Base-by-base conservation (phyloP, 2,888 invertebrate species). In the Neocrepidodera transversa region DNA sequence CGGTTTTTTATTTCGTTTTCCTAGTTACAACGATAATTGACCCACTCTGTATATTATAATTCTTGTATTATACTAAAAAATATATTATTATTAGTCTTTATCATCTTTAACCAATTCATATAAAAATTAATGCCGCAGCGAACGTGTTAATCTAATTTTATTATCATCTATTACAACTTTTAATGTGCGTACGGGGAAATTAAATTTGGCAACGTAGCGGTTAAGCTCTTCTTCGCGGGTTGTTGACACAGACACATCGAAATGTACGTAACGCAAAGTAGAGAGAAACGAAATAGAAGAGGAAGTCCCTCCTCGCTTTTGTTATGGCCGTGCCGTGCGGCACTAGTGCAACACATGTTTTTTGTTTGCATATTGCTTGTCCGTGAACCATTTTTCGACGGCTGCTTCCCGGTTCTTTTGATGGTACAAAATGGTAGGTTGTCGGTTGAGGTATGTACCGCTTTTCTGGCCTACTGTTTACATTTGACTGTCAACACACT, bases 211-310 rank as follows among this genome's bases (percentile, higher is more conserved):
- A n/a, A n/a, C n/a, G n/a, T n/a, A n/a, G n/a, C n/a, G n/a, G n/a
- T n/a, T n/a, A n/a, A n/a, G n/a, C n/a, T 53, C 53, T 49, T 49
- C 49, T 60, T 62, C 50, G 54, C 63, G 51, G 62, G 67, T 65
- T 65, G 65, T 69, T 68, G 69, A 69, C 69, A 68, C 66, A 67
- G 57, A 64, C 64, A 35, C 58, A 62, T 66, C 61, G 66, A 66
- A 64, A 63, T 64, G 49, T 54, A 58, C 59, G 42, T 36, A 56
- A 20, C 42, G 11, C 42, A 11, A 14, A 20, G 38, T 23, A 14
- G 6, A 14, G 18, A 48, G 48, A 13, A 35, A 23, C 20, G 42
- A 18, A 20, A 40, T 8, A 40, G n/a, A 17, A n/a, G 16, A 17
- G n/a, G 40, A 18, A 16, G 20, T 42, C n/a, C 16, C n/a, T 42